Conservation (phyloP, 2,797 vertebrate species). For the Rhinatrema bivittatum region DNA sequence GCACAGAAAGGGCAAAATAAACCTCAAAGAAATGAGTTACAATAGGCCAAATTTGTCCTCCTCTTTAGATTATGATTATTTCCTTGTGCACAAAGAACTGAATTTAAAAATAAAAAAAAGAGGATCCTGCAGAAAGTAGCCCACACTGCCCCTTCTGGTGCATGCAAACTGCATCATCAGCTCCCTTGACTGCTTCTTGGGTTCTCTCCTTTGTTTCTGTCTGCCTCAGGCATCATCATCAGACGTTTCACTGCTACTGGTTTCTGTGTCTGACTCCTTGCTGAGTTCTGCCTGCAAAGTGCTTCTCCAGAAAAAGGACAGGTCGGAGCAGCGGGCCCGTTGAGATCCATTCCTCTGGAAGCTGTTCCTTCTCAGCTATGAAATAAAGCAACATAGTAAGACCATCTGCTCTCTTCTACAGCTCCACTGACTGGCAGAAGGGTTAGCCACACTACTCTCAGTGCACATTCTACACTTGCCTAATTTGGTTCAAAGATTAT, state of each 20-base stretch:
- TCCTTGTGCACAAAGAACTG: slow-evolving; percentile 84
- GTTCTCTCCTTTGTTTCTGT: neutral
- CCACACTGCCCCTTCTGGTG: too few relatives aligned
- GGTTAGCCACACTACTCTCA: too few relatives aligned
- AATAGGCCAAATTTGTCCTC: slow-evolving; percentile 60
- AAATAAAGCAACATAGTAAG: slow-evolving; percentile 10
- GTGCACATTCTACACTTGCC: too few relatives aligned
- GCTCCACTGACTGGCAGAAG: too few relatives aligned
- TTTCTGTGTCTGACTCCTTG: slow-evolving; percentile 89
- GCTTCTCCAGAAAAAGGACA: slow-evolving; percentile 92
- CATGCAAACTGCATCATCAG: too few relatives aligned
- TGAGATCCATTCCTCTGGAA: slow-evolving; percentile 85
- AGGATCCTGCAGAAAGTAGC: too few relatives aligned
- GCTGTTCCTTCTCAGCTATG: slow-evolving; percentile 87
- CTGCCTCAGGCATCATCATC: slow-evolving; percentile 78
- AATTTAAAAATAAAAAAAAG: slow-evolving; percentile 51
- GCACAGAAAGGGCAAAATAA: slow-evolving; percentile 64
- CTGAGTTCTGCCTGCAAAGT: slow-evolving; percentile 78
- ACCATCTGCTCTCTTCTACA: neutral
- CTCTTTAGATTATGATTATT: slow-evolving; percentile 85
- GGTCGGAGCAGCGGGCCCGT: slow-evolving; percentile 70
- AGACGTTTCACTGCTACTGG: slow-evolving; percentile 94
- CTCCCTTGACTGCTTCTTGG: too few relatives aligned
- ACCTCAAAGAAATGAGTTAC: slow-evolving; percentile 56
- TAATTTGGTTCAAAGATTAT: too few relatives aligned